Evolutionary conservation across 2,888 invertebrate species (phyloP), one percentile per base, ranked within the genome.

Genomic region (Drosophila fulvimacula): DNA sequence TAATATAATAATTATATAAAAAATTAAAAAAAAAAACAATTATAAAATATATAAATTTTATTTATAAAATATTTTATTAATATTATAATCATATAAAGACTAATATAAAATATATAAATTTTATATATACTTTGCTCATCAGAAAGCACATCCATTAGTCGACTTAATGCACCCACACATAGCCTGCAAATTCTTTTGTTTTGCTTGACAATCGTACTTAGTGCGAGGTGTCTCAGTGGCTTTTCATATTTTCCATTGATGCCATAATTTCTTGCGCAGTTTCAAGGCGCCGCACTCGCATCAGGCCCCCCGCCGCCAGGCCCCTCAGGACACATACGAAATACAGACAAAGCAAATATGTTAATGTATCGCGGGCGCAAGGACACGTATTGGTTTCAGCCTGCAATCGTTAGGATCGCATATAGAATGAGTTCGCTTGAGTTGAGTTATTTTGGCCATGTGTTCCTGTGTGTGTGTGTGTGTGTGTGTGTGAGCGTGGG

Each of bases 261-360:
- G 58, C 75, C 73, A 76, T 84, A 87, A 81, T 84, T 89, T 69
- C 81, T 69, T 55, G 69, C 62, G 78, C 69, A 76, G 74, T 70
- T 74, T 58, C 66, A 69, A 57, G 67, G 56, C 57, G 0, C 42
- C 15, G 17, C 17, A 24, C 46, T 27, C 36, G 3, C 36, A 5
- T 15, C 27, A 19, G 9, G 1, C 11, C 9, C 34, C 46, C 13
- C 17, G 6, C 34, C 3, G 9, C 17, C 24, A 3, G n/a, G 57
- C 67, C 21, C 39, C 41, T 1, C 1, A 52, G 38, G 41, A 32
- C 6, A n/a, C 55, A 48, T 34, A 46, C 59, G 68, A 57, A 38
- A 52, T 17, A 62, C 82, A 88, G 85, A 89, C 85, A 79, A 89
- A 85, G 79, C 85, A 89, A 84, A 89, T 89, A 84, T 89, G 89